Evolutionary conservation across 2,113 vertebrate genomes (phyloP), one percentile per base, ranked within the genome.

Genomic region (Riparia riparia): DNA sequence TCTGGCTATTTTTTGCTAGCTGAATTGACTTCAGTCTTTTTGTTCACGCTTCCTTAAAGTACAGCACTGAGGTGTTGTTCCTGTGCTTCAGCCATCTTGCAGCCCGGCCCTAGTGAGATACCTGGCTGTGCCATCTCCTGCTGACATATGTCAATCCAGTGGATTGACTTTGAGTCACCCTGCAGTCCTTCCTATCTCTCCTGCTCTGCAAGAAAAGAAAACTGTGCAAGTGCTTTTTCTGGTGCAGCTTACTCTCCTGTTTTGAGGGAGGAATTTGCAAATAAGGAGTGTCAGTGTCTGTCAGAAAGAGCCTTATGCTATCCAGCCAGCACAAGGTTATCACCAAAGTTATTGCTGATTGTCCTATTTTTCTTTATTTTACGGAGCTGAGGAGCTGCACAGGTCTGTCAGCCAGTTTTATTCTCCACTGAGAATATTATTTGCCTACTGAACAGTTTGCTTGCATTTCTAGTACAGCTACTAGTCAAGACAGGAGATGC

Each of bases 81-180:
- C 57, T 21, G 12, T 5, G 10, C 24, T 60, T 63, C 41, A 74
- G 42, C n/a, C 26, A 14, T 29, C 41, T 7, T 51, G 34, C 39
- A 32, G 56, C 31, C 39, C 22, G 71, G 47, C 44, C 39, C 47
- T n/a, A 19, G 42, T 44, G 50, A 57, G 29, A 37, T 20, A 26
- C 8, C 10, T 42, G 66, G 17, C 58, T 70, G 28, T n/a, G 54
- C 42, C 2, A 2, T 19, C 45, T 19, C 45, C 89, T 28, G 9
- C 71, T 74, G 45, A 14, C 0, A 8, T n/a, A n/a, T n/a, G n/a
- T n/a, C n/a, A n/a, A n/a, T n/a, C 42, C 70, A 31, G 19, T 0
- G 0, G 47, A 49, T 19, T 66, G 70, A 17, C 69, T 72, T 60
- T 4, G 19, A 65, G 42, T 58, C 73, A 72, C 44, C 16, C 58